Evolutionary conservation across 2,888 invertebrate genomes (phyloP).

Genomic region (Drosophila neoperkinsi): DNA sequence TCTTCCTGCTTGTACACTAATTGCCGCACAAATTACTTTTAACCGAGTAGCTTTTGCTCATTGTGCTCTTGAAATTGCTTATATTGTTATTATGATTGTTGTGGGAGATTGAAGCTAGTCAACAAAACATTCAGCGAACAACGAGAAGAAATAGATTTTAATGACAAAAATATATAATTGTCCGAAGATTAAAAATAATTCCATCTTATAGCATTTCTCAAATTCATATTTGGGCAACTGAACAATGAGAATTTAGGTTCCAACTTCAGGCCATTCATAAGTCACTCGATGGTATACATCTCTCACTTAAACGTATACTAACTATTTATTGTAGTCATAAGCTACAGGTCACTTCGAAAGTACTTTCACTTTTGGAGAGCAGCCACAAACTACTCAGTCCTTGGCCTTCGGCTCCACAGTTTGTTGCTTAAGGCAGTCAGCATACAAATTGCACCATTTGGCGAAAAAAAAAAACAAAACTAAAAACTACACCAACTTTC

Average conservation of each 20-base stretch:
- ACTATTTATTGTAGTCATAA: neutral
- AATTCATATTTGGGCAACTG: neutral
- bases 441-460: conserved; percentile 34
- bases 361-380: neutral
- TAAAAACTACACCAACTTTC: neutral
- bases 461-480: neutral
- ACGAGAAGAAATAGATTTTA: conserved; percentile 14
- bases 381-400: neutral
- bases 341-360: conserved; percentile 4
- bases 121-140: conserved; percentile 12
- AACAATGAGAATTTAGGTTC: too few relatives aligned
- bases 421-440: conserved; percentile 13
- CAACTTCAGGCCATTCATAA: neutral
- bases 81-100: conserved; percentile 31
- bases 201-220: neutral
- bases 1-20: conserved; percentile 56
- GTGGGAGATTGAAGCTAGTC: conserved; percentile 4
- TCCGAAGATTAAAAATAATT: neutral
- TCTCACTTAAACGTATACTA: neutral
- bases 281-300: neutral
- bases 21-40: conserved; percentile 73
- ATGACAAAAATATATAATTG: neutral
- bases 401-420: neutral
- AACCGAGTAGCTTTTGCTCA: conserved; percentile 52
- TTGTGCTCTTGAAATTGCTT: conserved; percentile 59